A percentile compares a stretch with the other conserved stretches of the same genome.
Evolutionary conservation across 1,140 invertebrate species (phyloP).

Genomic region (Drosophila sechellia): DNA sequence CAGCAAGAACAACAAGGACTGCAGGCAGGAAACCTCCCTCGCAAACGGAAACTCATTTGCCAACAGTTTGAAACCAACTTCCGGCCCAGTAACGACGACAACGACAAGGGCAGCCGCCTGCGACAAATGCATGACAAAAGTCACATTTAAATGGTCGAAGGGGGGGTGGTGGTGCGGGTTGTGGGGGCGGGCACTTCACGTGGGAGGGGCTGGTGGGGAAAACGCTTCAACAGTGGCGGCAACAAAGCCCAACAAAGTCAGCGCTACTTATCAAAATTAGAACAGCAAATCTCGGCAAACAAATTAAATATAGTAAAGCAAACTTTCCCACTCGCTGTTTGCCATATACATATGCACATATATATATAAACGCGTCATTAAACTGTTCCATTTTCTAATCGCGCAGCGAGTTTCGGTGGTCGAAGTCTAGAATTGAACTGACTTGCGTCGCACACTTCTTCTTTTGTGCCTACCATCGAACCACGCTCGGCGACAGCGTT

Average conservation of each 20-base stretch:
- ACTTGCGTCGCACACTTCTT: too few species aligned
- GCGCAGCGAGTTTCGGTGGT: too few species aligned
- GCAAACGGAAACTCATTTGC: conserved; percentile 70
- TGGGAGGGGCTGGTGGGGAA: neutral
- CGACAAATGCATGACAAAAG: conserved; percentile 56
- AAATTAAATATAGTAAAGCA: conserved; percentile 14
- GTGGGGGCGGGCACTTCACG: neutral
- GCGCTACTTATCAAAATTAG: conserved; percentile 22
- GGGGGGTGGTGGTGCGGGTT: neutral
- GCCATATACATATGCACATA: too few species aligned
- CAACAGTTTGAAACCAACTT: conserved; percentile 70
- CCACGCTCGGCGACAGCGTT: too few species aligned
- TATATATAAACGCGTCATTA: too few species aligned
- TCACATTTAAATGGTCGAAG: conserved; percentile 39
- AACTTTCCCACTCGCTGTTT: neutral
- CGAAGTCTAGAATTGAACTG: too few species aligned
- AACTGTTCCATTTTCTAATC: too few species aligned
- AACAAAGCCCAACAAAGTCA: conserved; percentile 20
- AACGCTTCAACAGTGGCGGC: neutral
- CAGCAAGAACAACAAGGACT: conserved; percentile 4
- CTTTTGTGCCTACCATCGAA: too few species aligned
- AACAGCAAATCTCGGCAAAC: conserved; percentile 5
- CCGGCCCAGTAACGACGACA: conserved; percentile 51
- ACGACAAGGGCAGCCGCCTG: conserved; percentile 45
- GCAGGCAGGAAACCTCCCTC: conserved; percentile 53